phyloP scores from a whole-genome alignment of 2,797 vertebrate species.

The Bucorvus abyssinicus region DNA sequence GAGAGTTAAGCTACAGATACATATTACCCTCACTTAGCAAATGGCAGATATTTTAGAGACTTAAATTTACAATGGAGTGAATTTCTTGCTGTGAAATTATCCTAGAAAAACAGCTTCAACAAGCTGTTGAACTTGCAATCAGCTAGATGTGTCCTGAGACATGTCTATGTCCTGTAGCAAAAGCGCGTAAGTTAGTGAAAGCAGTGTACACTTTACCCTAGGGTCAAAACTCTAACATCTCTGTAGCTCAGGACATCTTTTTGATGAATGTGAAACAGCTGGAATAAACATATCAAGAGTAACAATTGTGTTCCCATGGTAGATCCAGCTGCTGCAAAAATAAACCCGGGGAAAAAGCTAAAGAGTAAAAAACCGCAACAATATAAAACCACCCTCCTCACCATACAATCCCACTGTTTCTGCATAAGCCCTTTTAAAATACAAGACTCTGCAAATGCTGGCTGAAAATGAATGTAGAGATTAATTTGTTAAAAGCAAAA shows the following conservation, averaged over 20 bases:
- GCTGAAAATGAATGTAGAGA: background rate
- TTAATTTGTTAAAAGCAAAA: background rate
- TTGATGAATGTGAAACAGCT: slow-evolving; percentile 79
- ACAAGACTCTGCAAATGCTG: background rate
- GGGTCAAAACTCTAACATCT: slow-evolving; percentile 18
- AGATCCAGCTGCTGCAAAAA: slow-evolving; percentile 74
- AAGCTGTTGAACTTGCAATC: background rate
- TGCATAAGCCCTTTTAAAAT: background rate
- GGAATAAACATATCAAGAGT: slow-evolving; percentile 64
- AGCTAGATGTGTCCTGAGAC: background rate
- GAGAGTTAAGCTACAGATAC: background rate
- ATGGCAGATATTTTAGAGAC: background rate
- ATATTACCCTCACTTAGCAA: background rate
- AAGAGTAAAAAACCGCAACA: background rate
- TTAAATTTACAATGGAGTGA: background rate
- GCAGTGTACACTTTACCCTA: background rate
- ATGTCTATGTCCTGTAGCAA: background rate
- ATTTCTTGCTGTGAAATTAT: background rate
- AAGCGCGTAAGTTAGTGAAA: background rate
- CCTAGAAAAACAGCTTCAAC: background rate
- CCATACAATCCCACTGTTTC: background rate
- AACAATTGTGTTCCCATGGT: slow-evolving; percentile 47
- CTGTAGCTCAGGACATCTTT: slow-evolving; percentile 59
- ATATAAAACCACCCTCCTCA: background rate
- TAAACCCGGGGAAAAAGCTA: slow-evolving; percentile 6